Base-by-base conservation (phyloP, 2,797 vertebrate species). In the Lepilemur ruficaudatus region DNA sequence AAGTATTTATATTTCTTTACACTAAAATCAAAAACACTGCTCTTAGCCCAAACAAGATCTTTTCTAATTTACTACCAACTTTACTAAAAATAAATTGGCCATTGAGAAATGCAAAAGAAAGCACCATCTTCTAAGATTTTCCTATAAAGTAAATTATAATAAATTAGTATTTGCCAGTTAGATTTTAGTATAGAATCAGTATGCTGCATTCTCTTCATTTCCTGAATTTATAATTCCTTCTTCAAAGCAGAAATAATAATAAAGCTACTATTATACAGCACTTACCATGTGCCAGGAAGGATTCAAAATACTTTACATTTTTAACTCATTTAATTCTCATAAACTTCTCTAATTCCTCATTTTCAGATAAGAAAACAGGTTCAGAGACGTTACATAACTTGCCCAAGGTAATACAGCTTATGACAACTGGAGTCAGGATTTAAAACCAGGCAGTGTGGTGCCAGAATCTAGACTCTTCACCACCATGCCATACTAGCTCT, bases 261-360 rank as follows among this genome's bases (percentile, higher is more conserved):
- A 85, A 96, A 43, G 23, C 25, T 96, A 79, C 57, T 69, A 92
- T 52, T 72, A 93, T 48, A 91, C 32, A 95, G 55, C 9, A 89
- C 28, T 88, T 86, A 79, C 28, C 50, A 84, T 50, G 41, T 69
- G 41, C 61, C 30, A 35, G 38, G 55, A 20, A 94, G 17, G 76
- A 25, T 50, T 95, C 46, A 89, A 94, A 97, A 73, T 14, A 89
- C 41, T 93, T 95, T 57, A 91, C 30, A 83, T 86, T 95, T 69
- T 89, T 94, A 97, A 91, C 7, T 96, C 35, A 86, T 70, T 95
- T 92, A 84, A 86, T 86, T 96, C 52, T 96, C 80, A 89, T 46
- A 83, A 83, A 28, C 50, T 25, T 50, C 25, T 41, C n/a, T 94
- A 94, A 91, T 84, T 87, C 41, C 61, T 86, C 46, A 73, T 46